Percentiles rank a stretch among this genome's conserved stretches.
Evolutionary conservation across 2,888 invertebrate genomes (phyloP).

Genomic region (Cyaniris semiargus): DNA sequence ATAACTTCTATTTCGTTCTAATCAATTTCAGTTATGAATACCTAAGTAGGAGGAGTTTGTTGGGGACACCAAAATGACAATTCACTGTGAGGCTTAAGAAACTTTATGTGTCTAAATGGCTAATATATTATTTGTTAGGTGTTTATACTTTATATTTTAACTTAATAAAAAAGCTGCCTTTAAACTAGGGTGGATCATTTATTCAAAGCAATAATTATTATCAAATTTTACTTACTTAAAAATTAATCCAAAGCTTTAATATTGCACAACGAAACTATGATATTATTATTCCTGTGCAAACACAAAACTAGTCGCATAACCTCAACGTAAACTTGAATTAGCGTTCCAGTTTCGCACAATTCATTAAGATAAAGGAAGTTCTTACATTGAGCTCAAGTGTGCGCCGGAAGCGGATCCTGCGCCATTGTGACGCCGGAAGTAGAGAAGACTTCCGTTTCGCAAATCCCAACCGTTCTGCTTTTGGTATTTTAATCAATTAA

Average conservation of each 20-base stretch:
- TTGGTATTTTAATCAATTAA: slow-evolving; percentile 35
- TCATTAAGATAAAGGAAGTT: slow-evolving; percentile 57
- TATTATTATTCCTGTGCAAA: too few relatives aligned
- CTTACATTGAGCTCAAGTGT: slow-evolving; percentile 64
- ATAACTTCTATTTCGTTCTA: neutral
- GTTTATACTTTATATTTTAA: too few relatives aligned
- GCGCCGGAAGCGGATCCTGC: slow-evolving; percentile 67
- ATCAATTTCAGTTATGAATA: neutral
- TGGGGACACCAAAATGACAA: too few relatives aligned
- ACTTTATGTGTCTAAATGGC: neutral
- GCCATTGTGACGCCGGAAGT: slow-evolving; percentile 75
- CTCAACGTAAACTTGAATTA: slow-evolving; percentile 31
- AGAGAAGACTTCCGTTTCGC: slow-evolving; percentile 69
- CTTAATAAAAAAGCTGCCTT: neutral
- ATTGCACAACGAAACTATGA: too few relatives aligned
- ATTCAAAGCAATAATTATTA: too few relatives aligned
- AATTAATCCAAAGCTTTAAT: too few relatives aligned
- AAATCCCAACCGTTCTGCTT: slow-evolving; percentile 37
- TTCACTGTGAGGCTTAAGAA: neutral
- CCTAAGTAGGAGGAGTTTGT: neutral
- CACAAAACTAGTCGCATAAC: neutral
- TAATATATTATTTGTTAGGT: too few relatives aligned
- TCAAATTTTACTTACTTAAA: too few relatives aligned
- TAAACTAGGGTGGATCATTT: neutral
- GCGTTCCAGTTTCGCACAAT: slow-evolving; percentile 43